Conservation (phyloP, 1,140 invertebrate genomes). For the Leptopilina clavipes region DNA sequence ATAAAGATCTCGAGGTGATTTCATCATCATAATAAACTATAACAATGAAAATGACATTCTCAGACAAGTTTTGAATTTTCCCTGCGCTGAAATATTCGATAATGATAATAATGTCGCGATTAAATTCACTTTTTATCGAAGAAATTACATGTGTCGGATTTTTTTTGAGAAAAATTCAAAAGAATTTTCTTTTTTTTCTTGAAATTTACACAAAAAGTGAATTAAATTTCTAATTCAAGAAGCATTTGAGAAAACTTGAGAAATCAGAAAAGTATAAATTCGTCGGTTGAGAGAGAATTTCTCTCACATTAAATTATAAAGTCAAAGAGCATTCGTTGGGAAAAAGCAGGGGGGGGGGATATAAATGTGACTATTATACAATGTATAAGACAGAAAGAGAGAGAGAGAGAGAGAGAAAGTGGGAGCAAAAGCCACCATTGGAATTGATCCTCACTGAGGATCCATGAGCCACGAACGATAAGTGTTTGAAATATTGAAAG, state of each 20-base stretch:
- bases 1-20: neutral
- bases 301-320: constrained; percentile 70
- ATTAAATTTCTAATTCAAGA: neutral
- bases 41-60: constrained; percentile 6
- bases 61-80: neutral
- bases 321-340: constrained; percentile 63
- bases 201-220: neutral
- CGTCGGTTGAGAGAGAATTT: constrained; percentile 49
- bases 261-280: constrained; percentile 60
- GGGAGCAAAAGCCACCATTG: constrained; percentile 45
- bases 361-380: constrained; percentile 74
- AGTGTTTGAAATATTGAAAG: constrained; percentile 75
- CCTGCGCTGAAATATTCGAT: neutral
- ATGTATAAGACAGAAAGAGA: constrained; percentile 45
- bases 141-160: too few relatives aligned
- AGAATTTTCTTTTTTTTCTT: too few relatives aligned
- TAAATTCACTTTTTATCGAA: too few relatives aligned
- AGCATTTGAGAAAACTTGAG: constrained; percentile 40
- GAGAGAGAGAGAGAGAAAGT: constrained; percentile 22
- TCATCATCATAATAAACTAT: neutral
- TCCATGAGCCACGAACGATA: constrained; percentile 63
- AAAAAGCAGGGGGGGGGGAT: constrained; percentile 60
- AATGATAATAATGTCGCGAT: too few relatives aligned
- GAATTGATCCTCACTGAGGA: constrained; percentile 40
- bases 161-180: neutral